Conservation (phyloP, 2,113 vertebrate genomes). For the Anthoscopus minutus region DNA sequence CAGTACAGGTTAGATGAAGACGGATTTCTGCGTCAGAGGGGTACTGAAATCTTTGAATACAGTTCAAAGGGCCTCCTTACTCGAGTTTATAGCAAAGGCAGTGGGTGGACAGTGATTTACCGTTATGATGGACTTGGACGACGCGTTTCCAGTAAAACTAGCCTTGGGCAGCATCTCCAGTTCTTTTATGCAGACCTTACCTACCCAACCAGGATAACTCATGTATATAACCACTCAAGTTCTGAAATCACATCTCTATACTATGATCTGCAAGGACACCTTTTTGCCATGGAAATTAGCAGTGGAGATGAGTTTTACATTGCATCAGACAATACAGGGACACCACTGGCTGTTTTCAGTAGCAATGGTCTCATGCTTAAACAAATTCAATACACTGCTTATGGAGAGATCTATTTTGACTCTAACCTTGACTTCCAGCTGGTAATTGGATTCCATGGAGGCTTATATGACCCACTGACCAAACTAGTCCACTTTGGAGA, state of each 20-base stretch:
- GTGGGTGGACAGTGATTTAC: slow-evolving; percentile 91
- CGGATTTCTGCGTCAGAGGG: slow-evolving; percentile 91
- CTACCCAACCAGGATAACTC: slow-evolving; percentile 91
- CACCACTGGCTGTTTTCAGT: slow-evolving; percentile 92
- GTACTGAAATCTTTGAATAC: slow-evolving; percentile 94
- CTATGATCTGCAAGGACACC: slow-evolving; percentile 95
- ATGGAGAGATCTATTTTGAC: slow-evolving; percentile 95
- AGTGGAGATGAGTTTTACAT: slow-evolving; percentile 97
- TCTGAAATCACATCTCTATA: slow-evolving; percentile 97
- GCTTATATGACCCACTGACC: slow-evolving; percentile 92
- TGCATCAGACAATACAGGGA: slow-evolving; percentile 93
- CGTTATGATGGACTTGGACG: slow-evolving; percentile 93
- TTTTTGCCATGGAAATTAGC: slow-evolving; percentile 98
- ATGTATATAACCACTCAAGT: slow-evolving; percentile 96
- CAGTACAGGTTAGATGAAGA: slow-evolving; percentile 96
- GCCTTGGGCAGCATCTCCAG: slow-evolving; percentile 90
- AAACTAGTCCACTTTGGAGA: slow-evolving; percentile 95
- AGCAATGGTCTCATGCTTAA: slow-evolving; percentile 94
- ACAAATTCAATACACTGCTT: slow-evolving; percentile 96
- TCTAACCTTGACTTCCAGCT: slow-evolving; percentile 96
- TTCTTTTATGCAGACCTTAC: slow-evolving; percentile 96
- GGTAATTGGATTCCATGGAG: slow-evolving; percentile 94
- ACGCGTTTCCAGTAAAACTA: slow-evolving; percentile 91
- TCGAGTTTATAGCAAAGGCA: slow-evolving; percentile 93
- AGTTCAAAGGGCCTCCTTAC: slow-evolving; percentile 95